These are phyloP conservation scores for Hyles vespertilio DNA, from an alignment of 1,140 invertebrate genomes.

Conservation along the genomic window DNA sequence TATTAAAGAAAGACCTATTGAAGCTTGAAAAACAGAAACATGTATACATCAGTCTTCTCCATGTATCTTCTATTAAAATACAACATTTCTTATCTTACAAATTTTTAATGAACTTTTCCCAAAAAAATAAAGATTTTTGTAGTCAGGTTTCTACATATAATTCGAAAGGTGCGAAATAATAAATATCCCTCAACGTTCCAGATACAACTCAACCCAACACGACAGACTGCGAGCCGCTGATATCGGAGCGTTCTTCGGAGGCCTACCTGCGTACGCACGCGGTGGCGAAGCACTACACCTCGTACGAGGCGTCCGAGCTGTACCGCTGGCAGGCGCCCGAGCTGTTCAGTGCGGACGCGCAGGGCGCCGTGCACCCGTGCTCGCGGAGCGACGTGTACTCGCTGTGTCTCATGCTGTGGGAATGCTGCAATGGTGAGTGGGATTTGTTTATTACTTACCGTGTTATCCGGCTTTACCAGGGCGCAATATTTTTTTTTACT, in stretches of 20 bases:
- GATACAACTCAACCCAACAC: conserved; percentile 25
- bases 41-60: too few relatives aligned
- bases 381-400: conserved; percentile 64
- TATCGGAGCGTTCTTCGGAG: conserved; percentile 45
- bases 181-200: conserved; percentile 4
- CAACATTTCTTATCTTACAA: too few relatives aligned
- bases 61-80: too few relatives aligned
- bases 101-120: too few relatives aligned
- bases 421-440: conserved; percentile 64
- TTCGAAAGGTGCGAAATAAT: too few relatives aligned
- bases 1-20: too few relatives aligned
- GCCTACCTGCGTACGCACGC: conserved; percentile 33
- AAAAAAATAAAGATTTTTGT: too few relatives aligned
- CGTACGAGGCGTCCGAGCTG: conserved; percentile 31
- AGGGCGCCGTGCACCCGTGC: conserved; percentile 50
- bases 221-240: conserved; percentile 42
- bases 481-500: too few relatives aligned
- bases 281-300: conserved; percentile 35
- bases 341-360: conserved; percentile 50
- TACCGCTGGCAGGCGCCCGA: conserved; percentile 68
- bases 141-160: too few relatives aligned
- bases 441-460: neutral
- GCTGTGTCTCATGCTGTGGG: conserved; percentile 59
- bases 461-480: too few relatives aligned
- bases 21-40: too few relatives aligned